Evolutionary conservation across 1,140 invertebrate species (phyloP), one percentile per base, ranked within the genome.

Genomic region (Rhynchophorus ferrugineus): DNA sequence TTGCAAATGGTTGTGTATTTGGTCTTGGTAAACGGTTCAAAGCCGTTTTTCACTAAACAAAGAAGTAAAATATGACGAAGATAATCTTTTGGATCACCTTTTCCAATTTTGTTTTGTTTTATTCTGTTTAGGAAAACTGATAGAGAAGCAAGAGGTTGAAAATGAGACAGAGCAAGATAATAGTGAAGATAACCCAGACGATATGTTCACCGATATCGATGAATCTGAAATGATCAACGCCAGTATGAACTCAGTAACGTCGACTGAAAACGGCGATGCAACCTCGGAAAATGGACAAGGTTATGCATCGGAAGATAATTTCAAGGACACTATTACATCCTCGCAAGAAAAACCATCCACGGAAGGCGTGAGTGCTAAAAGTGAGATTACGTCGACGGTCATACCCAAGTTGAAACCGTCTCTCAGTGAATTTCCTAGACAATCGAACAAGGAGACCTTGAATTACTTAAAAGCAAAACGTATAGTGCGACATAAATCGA

Each of bases 401-500:
- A 24, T 35, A 8, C n/a, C n/a, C n/a, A 53, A 53, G 38, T 33
- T 58, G 35, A 65, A 61, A 54, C 57, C 61, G 6, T 53, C 62
- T 44, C 13, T 64, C n/a, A 58, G 54, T 55, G 61, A 66, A 49
- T 56, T 62, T 49, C 57, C 59, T n/a, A 60, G 60, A 48, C 58
- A 47, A 18, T 53, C 52, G 34, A 65, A 61, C 54, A 60, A 58
- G 49, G 65, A 67, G 20, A 63, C 68, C 33, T 54, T 69, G 44
- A 66, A 61, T 16, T 67, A 66, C 53, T 58, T 69, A 38, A 68
- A 69, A 57, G 57, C 68, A 3, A 69, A 69, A 54, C 54, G 66
- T 17, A 68, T 68, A 39, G 49, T 57, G 34, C 57, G 61, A 44
- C 63, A 62, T 54, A 68, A 66, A 57, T 16, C 22, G 3, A 48